Evolutionary conservation across 2,888 invertebrate genomes (phyloP), one percentile per base, ranked within the genome.

Genomic region (Tuta absoluta): DNA sequence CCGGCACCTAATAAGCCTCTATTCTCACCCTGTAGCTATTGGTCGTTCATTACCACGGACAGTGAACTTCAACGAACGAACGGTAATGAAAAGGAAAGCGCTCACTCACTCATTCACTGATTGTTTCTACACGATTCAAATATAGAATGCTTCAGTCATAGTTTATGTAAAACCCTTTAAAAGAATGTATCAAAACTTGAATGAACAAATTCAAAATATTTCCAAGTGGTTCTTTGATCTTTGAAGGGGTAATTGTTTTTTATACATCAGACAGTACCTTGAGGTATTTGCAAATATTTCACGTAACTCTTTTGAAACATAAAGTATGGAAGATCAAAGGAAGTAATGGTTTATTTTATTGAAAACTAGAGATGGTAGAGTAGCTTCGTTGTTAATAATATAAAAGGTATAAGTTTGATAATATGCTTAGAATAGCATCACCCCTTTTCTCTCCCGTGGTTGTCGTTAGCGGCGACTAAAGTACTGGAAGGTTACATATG

Each of bases 121-220:
- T 41, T 41, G 41, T 41, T 41, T 41, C 41, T 41, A 14, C 41
- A 41, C 41, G 41, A 41, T 41, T 41, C 5, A 14, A 14, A 11
- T 41, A 41, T 41, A 14, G 41, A 41, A 41, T 41, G 10, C 33
- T 33, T 33, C 10, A 33, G 33, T 33, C 10, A 33, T 33, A 8
- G 33, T 33, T 33, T 8, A 1, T 10, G 5, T 41, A 41, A n/a
- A 41, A 3, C 14, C 41, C 12, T 2, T n/a, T 41, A 14, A 14
- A 41, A 11, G 14, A 41, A 3, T 1, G 28, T 1, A 51, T 51
- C 51, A 51, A 51, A 51, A 51, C 51, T 51, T 21, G 8, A 11
- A 21, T 17, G 19, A 51, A 51, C 51, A 51, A 51, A 51, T 51
- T 51, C 21, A 23, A 17, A 51, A 51, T 51, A 51, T 51, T 51